Percentiles rank a stretch among this genome's conserved stretches.
These are phyloP conservation scores for Toxonevra muliebris DNA, from an alignment of 2,888 invertebrate species.

Conservation along the genomic window DNA sequence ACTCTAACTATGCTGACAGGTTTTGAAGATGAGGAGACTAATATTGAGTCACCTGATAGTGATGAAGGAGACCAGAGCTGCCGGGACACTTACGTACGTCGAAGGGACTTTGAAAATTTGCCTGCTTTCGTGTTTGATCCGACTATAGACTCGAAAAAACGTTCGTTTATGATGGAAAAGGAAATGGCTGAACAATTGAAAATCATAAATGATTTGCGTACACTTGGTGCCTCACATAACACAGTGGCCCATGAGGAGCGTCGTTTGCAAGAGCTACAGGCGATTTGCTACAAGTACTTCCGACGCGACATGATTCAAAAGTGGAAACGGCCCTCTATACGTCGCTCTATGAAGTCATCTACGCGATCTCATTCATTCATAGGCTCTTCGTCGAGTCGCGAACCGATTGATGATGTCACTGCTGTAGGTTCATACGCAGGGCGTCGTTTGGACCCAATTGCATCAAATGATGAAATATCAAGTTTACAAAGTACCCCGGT, in stretches of 20 bases:
- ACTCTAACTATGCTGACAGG: slow-evolving; percentile 96
- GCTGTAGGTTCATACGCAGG: slow-evolving; percentile 38
- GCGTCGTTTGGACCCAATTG: slow-evolving; percentile 62
- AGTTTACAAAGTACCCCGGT: slow-evolving; percentile 73
- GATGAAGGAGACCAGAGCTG: slow-evolving; percentile 78
- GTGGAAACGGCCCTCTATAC: slow-evolving; percentile 63
- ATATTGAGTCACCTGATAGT: slow-evolving; percentile 76
- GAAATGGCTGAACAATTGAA: slow-evolving; percentile 98
- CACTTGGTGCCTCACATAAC: slow-evolving; percentile 86
- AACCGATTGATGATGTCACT: slow-evolving; percentile 68
- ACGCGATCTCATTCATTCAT: slow-evolving; percentile 82
- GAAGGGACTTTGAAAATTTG: slow-evolving; percentile 77
- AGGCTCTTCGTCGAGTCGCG: slow-evolving; percentile 74
- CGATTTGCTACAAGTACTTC: slow-evolving; percentile 93
- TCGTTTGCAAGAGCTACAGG: slow-evolving; percentile 90
- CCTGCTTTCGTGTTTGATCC: slow-evolving; percentile 87
- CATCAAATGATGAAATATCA: slow-evolving; percentile 62
- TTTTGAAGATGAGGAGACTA: slow-evolving; percentile 82
- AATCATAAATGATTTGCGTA: slow-evolving; percentile 90
- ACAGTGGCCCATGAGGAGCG: slow-evolving; percentile 94
- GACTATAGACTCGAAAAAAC: slow-evolving; percentile 79
- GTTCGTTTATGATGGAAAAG: slow-evolving; percentile 93
- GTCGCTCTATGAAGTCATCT: slow-evolving; percentile 67
- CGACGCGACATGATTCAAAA: slow-evolving; percentile 90
- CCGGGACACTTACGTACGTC: slow-evolving; percentile 67